Evolutionary conservation across 2,113 vertebrate genomes (phyloP), one percentile per base, ranked within the genome.

Genomic region (Okapia johnstoni): DNA sequence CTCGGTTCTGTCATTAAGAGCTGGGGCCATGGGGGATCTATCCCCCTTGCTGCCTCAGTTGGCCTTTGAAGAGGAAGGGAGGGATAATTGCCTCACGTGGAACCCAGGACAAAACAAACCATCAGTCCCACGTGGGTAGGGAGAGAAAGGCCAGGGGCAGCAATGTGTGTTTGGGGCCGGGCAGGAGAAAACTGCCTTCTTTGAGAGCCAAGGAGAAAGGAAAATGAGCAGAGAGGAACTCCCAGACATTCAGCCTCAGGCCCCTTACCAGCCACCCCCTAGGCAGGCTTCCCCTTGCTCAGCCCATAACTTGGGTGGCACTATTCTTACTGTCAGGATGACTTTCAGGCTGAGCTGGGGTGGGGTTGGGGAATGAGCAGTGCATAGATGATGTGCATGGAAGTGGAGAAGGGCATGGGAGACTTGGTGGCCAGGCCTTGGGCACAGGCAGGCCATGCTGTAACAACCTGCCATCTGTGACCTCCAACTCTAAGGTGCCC

Each of bases 311-410:
- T 19, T 4, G 1, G 55, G 10, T 4, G n/a, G 92, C 25, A 14
- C 21, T 80, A 4, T 70, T 66, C 98, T 97, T 88, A 98, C 97
- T 7, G 93, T 86, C 54, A 96, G 23, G 0, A 0, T 90, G 85
- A 98, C 94, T 50, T 98, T 92, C 36, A 3, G 16, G 57, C 94
- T 88, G 63, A 98, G 86, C 3, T 57, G n/a, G 79, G 46, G 46
- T 0, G 96, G 98, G 60, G 57, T 61, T 86, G 28, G 25, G 23
- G 0, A 96, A 98, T 28, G 28, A 50, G 46, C 46, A 33, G 46
- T 50, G 8, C 80, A 43, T 89, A 98, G 1, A 55, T 0, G 0
- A 96, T 2, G 1, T 50, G 85, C 55, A 8, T 7, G 55, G 85
- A 99, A 98, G 1, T n/a, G 93, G 89, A 98, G 21, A 12, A 94